Evolutionary conservation across 1,140 invertebrate genomes (phyloP), one percentile per base, ranked within the genome.

Genomic region (Drosophila arawakana): DNA sequence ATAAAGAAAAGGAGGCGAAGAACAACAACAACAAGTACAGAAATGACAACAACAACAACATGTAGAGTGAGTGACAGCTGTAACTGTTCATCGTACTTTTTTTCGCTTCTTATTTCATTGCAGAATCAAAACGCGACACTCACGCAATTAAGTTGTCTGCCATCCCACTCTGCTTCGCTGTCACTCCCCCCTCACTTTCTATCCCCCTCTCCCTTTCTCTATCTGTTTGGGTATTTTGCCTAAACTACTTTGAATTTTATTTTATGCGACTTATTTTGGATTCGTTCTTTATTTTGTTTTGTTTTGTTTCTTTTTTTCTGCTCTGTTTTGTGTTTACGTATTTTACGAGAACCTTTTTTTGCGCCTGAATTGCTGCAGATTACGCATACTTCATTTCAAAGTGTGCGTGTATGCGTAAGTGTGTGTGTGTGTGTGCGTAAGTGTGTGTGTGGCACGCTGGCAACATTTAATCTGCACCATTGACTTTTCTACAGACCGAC

Each of bases 331-430:
- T 73, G 80, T 81, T 80, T 72, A 77, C 76, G 83, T 81, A 83
- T 54, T 77, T 77, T 67, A 65, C 69, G 73, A 88, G 80, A 62
- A 74, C 70, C 80, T 89, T 90, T 88, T 86, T 84, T 83, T 73
- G 78, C 85, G 90, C 86, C 90, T 91, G 90, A 91, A 85, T 91
- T 90, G 88, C 74, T 91, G 68, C 79, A 91, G 90, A 91, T 85
- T 91, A 90, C 77, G 78, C 75, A 82, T 88, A 86, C 79, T 78
- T 81, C 80, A 63, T 70, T 60, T 55, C 44, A 49, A 55, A 37
- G 41, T 59, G 58, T 49, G 55, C 13, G 37, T 52, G 52, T 50
- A 39, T 57, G 39, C 61, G 11, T 52, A 52, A 65, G 46, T 67
- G 69, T 47, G 30, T 49, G 44, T 47, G 44, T 47, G n/a, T 35